A percentile compares a stretch with the other conserved stretches of the same genome.
Conservation (phyloP, 2,888 invertebrate genomes). For the Cistogaster globosa region DNA sequence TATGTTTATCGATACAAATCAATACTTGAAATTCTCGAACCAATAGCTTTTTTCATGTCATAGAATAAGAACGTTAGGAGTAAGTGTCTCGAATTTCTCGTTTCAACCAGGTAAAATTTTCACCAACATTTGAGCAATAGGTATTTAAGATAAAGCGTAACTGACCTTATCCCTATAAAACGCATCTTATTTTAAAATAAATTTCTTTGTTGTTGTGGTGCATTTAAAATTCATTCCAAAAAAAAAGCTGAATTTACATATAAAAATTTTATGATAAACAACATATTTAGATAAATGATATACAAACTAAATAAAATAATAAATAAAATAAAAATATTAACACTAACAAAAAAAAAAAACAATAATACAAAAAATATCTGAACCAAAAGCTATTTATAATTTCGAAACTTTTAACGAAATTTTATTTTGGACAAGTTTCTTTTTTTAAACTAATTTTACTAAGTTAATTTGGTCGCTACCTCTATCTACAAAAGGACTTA, state of each 20-base stretch:
- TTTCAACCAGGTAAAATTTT: too few species aligned
- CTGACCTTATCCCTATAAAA: neutral
- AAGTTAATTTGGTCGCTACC: constrained; percentile 48
- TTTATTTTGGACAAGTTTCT: neutral
- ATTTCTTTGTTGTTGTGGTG: neutral
- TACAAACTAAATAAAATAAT: neutral
- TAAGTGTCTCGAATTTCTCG: too few species aligned
- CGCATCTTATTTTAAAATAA: neutral
- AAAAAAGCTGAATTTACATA: constrained; percentile 67
- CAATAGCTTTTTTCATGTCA: too few species aligned
- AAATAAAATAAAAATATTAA: constrained; percentile 1
- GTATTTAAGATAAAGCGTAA: neutral
- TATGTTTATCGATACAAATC: too few species aligned
- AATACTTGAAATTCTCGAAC: too few species aligned
- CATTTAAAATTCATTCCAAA: constrained; percentile 12
- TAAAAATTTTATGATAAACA: constrained; percentile 29
- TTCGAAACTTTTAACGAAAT: neutral
- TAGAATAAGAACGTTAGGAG: too few species aligned
- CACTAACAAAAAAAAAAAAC: neutral
- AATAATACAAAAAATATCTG: neutral
- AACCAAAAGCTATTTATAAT: constrained; percentile 29
- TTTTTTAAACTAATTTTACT: constrained; percentile 32
- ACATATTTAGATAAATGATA: constrained; percentile 36
- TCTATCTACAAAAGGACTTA: constrained; percentile 52
- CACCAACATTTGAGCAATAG: neutral